A percentile compares a stretch with the other conserved stretches of the same genome.
Conservation (phyloP, 2,888 invertebrate genomes). For the Cistogaster globosa region DNA sequence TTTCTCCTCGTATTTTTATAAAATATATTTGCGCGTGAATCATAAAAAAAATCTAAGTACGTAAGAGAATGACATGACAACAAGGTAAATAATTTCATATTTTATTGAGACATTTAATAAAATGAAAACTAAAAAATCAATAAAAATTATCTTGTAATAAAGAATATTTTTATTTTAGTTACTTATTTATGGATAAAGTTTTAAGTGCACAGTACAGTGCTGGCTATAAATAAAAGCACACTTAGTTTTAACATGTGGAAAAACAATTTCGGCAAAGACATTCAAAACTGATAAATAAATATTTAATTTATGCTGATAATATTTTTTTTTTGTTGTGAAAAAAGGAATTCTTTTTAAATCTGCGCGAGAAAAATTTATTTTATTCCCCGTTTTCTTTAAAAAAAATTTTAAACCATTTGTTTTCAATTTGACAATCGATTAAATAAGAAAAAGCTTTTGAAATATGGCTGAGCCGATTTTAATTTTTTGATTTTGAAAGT, state of each 20-base stretch:
- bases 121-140: conserved; percentile 22
- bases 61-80: neutral
- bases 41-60: conserved; percentile 27
- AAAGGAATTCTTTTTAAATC: too few relatives aligned
- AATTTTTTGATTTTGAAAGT: too few relatives aligned
- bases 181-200: neutral
- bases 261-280: neutral
- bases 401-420: too few relatives aligned
- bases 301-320: too few relatives aligned
- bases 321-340: too few relatives aligned
- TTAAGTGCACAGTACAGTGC: neutral
- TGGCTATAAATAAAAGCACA: neutral
- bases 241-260: neutral
- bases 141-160: neutral
- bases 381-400: too few relatives aligned
- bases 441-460: too few relatives aligned
- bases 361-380: too few relatives aligned
- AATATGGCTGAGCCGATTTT: too few relatives aligned
- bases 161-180: conserved; percentile 1
- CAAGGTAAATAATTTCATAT: conserved; percentile 41
- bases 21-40: conserved; percentile 10
- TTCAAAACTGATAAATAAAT: neutral
- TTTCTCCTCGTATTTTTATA: too few relatives aligned
- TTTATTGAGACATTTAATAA: conserved; percentile 9
- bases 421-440: too few relatives aligned